Base-by-base conservation (phyloP, 64 coral and sea anemone species). In the Actinia tenebrosa region DNA sequence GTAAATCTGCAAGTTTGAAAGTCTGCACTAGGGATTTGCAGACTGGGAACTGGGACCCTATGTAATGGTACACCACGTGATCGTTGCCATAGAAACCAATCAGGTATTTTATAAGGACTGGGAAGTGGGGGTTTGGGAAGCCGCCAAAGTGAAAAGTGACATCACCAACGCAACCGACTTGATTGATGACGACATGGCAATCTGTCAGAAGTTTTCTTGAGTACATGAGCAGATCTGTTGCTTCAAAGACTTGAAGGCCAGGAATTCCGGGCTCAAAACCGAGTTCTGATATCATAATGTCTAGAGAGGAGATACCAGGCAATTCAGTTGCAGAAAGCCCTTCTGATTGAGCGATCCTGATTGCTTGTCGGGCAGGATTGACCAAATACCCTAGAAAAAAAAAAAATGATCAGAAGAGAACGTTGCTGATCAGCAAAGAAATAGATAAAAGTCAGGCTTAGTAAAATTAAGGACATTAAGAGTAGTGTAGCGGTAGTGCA, bases 221-320 rank as follows among this genome's bases (percentile, higher is more conserved):
- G 50, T 81, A 81, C 79, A 81, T 81, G 7, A 81, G 46, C 17
- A 81, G 79, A 81, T 81, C 46, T 81, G 79, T 81, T 47, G 79
- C 79, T 53, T 81, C 79, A 11, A 81, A n/a, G 44, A 81, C 79
- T 53, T 81, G 79, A 37, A 81, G 79, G 10, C 79, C 79, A 53
- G 79, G 79, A 81, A 81, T 81, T 47, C 79, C 79, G 11, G 79
- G 79, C 14, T 81, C 79, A 14, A 81, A 81, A 53, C 42, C 79
- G 45, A 81, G 79, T 9, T 81, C 79, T 47, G 79, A 81, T 18
- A 81, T 81, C 79, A 81, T 81, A 15, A 45, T 81, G 16, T 81
- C 79, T 4, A 81, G 79, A 23, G 79, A 81, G 5, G 79, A 81
- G 50, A 81, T 81, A 45, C 44, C 79, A 37, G 79, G 79, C 16